Evolutionary conservation across 2,888 invertebrate genomes (phyloP).

Genomic region (Eueremaeus valkanovi): DNA sequence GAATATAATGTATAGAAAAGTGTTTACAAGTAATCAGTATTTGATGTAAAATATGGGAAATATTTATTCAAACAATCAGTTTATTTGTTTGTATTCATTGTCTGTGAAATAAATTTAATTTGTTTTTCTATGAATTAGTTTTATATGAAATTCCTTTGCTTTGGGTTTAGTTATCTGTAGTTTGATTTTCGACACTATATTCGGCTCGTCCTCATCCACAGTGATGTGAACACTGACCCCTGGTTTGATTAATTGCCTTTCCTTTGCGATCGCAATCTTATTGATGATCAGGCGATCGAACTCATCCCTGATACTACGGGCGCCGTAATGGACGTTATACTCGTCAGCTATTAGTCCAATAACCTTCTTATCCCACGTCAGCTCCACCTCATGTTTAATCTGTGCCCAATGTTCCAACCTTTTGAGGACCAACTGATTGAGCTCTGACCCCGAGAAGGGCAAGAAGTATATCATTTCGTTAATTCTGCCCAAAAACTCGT

Average conservation of each 20-base stretch:
- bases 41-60: too few species aligned
- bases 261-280: slow-evolving; percentile 68
- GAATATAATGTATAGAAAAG: too few species aligned
- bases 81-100: too few species aligned
- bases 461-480: slow-evolving; percentile 88
- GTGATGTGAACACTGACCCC: slow-evolving; percentile 53
- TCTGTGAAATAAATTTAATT: too few species aligned
- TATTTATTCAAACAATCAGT: too few species aligned
- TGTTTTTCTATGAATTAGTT: too few species aligned
- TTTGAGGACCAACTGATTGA: slow-evolving; percentile 69
- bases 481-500: slow-evolving; percentile 86
- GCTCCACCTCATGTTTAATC: slow-evolving; percentile 68
- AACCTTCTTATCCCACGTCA: slow-evolving; percentile 78
- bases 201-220: slow-evolving; percentile 46
- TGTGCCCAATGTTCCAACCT: slow-evolving; percentile 76
- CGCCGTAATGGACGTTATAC: slow-evolving; percentile 86
- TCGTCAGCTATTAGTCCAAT: slow-evolving; percentile 73
- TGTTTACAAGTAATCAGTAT: too few species aligned
- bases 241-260: slow-evolving; percentile 50
- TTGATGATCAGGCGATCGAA: slow-evolving; percentile 65
- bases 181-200: background rate
- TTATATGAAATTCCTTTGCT: too few species aligned
- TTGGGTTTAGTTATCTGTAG: too few species aligned
- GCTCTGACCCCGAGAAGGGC: slow-evolving; percentile 77
- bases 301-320: slow-evolving; percentile 84